Evolutionary conservation across 2,113 vertebrate species (phyloP).

Genomic region (Haliaeetus leucogaster): DNA sequence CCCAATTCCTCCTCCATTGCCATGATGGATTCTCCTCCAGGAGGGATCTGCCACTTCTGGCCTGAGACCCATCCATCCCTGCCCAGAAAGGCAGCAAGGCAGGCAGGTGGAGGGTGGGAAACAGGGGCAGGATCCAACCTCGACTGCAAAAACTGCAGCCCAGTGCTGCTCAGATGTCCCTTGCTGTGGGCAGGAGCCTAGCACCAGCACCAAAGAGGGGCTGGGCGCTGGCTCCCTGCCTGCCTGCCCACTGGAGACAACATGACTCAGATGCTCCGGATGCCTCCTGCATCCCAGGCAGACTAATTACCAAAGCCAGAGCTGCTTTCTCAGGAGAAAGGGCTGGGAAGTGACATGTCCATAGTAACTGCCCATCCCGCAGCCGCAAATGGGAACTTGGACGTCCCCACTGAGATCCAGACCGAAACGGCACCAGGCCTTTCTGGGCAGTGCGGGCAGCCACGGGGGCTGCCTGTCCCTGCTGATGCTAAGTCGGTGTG

Average conservation of each 20-base stretch:
- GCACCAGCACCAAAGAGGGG: not conserved
- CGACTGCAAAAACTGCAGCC: not conserved
- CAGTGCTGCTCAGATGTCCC: not conserved
- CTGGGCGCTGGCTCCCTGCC: not conserved
- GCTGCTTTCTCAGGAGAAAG: not conserved
- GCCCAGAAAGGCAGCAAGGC: not conserved
- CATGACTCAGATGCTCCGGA: not conserved
- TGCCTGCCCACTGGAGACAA: not conserved
- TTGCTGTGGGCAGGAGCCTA: not conserved
- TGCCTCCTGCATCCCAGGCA: not conserved
- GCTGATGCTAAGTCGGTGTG: not conserved
- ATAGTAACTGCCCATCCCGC: not conserved
- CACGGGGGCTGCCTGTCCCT: rapidly evolving
- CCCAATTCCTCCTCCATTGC: not conserved
- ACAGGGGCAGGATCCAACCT: not conserved
- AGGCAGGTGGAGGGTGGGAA: not conserved
- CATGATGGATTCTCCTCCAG: rapidly evolving
- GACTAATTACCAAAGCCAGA: not conserved
- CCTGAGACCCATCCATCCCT: not conserved
- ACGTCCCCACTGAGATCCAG: not conserved
- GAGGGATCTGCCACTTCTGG: not conserved
- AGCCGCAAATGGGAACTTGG: not conserved
- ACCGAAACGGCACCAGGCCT: rapidly evolving
- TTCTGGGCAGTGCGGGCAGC: not conserved
- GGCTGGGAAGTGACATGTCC: not conserved